Evolutionary conservation across 1,140 invertebrate genomes (phyloP), one percentile per base, ranked within the genome.

Genomic region (Drosophila subpulchrella): DNA sequence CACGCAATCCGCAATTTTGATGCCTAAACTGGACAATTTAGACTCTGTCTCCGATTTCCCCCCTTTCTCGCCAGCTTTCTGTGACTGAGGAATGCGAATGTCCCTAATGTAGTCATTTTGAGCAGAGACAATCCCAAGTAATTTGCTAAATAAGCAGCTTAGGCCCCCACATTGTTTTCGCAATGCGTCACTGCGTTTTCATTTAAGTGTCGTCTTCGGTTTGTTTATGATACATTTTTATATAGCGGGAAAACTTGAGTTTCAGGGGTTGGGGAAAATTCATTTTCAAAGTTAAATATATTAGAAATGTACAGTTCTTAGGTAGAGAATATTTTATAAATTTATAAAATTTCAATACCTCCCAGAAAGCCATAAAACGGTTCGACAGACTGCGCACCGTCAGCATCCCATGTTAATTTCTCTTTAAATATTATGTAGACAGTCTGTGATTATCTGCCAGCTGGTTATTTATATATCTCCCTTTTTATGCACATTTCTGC

Each of bases 11-110:
- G 32, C 74, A 81, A 86, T 88, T 79, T 66, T 71, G 57, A 79
- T 76, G 75, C 75, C 75, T 88, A 89, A 86, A 86, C 78, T 82
- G 75, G 66, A 84, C 76, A 78, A 78, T 86, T 86, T 86, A 83
- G 50, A 60, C 54, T 59, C 24, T 27, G 15, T 36, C 36, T 36
- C 39, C 27, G 48, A 15, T 15, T 38, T 53, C 47, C 20, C 46
- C 36, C 39, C 24, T 36, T 48, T 24, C n/a, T 58, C 27, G 6
- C 38, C 27, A 6, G 41, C 27, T 24, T 58, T 34, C n/a, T 13
- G 34, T 2, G 12, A 7, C 1, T 6, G 20, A 6, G 15, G 24
- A 12, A 36, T 17, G 15, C 17, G 42, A 46, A 20, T n/a, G 13
- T 12, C 61, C 39, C 41, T 27, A 58, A 47, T 51, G 20, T 34